Percentiles rank a stretch among this genome's conserved stretches.
phyloP scores from a whole-genome alignment of 2,888 invertebrate species.

The Campoplex capitator region DNA sequence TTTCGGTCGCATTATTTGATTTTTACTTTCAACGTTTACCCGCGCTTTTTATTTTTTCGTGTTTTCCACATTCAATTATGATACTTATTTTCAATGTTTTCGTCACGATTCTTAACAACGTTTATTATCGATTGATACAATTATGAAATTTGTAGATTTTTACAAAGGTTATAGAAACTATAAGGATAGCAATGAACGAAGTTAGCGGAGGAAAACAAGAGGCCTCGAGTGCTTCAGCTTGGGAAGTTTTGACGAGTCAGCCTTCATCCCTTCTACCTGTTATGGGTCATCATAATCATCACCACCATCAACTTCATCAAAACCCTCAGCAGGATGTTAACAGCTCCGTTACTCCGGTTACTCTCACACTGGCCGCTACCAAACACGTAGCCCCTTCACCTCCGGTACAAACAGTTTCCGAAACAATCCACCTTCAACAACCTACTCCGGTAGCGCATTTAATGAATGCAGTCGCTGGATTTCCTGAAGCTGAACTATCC shows the following conservation, averaged over 20 bases:
- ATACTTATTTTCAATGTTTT: conserved; percentile 23
- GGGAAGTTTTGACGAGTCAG: conserved; percentile 83
- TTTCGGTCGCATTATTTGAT: conserved; percentile 33
- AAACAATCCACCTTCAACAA: conserved; percentile 83
- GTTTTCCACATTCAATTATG: neutral
- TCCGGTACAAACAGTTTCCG: conserved; percentile 78
- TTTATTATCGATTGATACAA: neutral
- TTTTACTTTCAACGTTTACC: conserved; percentile 46
- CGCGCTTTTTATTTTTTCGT: conserved; percentile 50
- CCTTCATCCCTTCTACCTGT: conserved; percentile 75
- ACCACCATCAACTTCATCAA: conserved; percentile 71
- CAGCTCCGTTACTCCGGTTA: conserved; percentile 80
- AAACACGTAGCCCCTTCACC: conserved; percentile 83
- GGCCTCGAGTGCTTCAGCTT: conserved; percentile 83
- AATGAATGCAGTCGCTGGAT: conserved; percentile 76
- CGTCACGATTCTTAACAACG: neutral
- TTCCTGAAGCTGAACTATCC: conserved; percentile 86
- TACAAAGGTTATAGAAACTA: conserved; percentile 12
- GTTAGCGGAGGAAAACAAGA: conserved; percentile 84
- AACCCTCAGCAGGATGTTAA: conserved; percentile 78
- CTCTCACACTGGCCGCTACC: conserved; percentile 85
- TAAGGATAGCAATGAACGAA: conserved; percentile 82
- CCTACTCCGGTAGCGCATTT: conserved; percentile 79
- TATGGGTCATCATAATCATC: conserved; percentile 77
- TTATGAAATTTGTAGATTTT: conserved; percentile 42